Percentiles rank a stretch among this genome's conserved stretches.
phyloP scores from a whole-genome alignment of 2,888 invertebrate genomes.

The Tetropium fuscum region DNA sequence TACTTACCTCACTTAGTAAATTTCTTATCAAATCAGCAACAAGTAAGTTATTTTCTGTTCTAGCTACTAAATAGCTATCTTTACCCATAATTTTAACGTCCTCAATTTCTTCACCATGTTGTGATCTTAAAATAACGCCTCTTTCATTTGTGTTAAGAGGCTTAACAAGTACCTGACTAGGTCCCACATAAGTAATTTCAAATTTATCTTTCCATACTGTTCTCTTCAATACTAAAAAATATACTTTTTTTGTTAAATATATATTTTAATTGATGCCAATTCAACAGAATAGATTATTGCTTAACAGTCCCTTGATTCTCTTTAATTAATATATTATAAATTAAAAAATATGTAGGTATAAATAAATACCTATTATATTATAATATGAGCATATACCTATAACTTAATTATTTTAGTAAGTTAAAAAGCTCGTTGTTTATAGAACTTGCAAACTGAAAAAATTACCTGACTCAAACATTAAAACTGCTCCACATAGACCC shows the following conservation, averaged over 20 bases:
- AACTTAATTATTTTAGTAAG: no score
- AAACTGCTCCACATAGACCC: slow-evolving; percentile 80
- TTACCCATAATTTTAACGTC: slow-evolving; percentile 91
- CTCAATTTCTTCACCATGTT: slow-evolving; percentile 91
- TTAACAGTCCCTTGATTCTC: no score
- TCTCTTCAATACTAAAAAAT: slow-evolving; percentile 68
- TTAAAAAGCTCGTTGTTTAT: no score
- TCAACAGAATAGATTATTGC: no score
- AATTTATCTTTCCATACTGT: slow-evolving; percentile 93
- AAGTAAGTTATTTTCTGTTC: slow-evolving; percentile 89
- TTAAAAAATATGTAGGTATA: no score
- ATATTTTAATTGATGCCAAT: no score
- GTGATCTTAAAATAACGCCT: slow-evolving; percentile 83
- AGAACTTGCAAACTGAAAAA: not conserved
- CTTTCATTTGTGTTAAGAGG: slow-evolving; percentile 68
- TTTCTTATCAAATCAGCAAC: slow-evolving; percentile 88
- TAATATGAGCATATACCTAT: no score
- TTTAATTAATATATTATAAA: no score
- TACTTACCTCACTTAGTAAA: slow-evolving; percentile 80
- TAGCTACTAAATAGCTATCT: slow-evolving; percentile 91
- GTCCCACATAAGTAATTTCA: slow-evolving; percentile 96
- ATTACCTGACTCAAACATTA: slow-evolving; percentile 83
- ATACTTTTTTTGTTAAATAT: not conserved
- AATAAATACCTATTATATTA: no score
- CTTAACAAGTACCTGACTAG: slow-evolving; percentile 86